Conservation (phyloP, 2,113 vertebrate genomes). For the Actenoides lindsayi region DNA sequence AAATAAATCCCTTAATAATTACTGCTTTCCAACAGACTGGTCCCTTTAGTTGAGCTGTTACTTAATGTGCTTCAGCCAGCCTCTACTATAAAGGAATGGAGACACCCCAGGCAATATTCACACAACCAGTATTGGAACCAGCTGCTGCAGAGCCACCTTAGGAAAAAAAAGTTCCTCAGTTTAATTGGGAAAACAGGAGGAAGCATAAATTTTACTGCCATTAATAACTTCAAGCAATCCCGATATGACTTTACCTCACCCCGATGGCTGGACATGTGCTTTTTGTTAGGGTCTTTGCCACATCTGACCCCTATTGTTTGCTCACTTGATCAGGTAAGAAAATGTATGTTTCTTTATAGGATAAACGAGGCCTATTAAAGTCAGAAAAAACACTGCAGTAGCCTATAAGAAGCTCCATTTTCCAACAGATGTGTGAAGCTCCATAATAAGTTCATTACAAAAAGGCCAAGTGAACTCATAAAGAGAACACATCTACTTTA, state of each 20-base stretch:
- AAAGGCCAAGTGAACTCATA: conserved; percentile 71
- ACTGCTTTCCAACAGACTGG: conserved; percentile 63
- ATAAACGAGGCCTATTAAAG: conserved; percentile 81
- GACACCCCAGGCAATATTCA: conserved; percentile 84
- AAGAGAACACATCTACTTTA: conserved; percentile 63
- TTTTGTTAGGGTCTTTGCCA: conserved; percentile 86
- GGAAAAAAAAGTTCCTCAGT: conserved; percentile 81
- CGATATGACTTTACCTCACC: conserved; percentile 79
- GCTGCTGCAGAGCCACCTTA: conserved; percentile 84
- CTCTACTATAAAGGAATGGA: conserved; percentile 73
- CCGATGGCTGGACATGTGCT: conserved; percentile 87
- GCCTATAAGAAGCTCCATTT: conserved; percentile 72
- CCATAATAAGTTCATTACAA: conserved; percentile 75
- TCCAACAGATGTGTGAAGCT: conserved; percentile 79
- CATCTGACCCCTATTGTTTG: conserved; percentile 83
- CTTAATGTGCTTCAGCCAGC: conserved; percentile 72
- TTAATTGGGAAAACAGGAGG: conserved; percentile 97
- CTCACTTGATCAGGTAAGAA: conserved; percentile 84
- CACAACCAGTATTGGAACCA: conserved; percentile 87
- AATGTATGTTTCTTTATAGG: conserved; percentile 78
- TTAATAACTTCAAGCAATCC: conserved; percentile 93
- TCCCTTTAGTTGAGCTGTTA: conserved; percentile 63
- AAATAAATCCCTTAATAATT: conserved; percentile 71
- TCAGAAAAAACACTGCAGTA: conserved; percentile 70
- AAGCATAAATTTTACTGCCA: conserved; percentile 98